Base-by-base conservation (phyloP, 2,797 vertebrate genomes). In the Pyrocephalus nanus region DNA sequence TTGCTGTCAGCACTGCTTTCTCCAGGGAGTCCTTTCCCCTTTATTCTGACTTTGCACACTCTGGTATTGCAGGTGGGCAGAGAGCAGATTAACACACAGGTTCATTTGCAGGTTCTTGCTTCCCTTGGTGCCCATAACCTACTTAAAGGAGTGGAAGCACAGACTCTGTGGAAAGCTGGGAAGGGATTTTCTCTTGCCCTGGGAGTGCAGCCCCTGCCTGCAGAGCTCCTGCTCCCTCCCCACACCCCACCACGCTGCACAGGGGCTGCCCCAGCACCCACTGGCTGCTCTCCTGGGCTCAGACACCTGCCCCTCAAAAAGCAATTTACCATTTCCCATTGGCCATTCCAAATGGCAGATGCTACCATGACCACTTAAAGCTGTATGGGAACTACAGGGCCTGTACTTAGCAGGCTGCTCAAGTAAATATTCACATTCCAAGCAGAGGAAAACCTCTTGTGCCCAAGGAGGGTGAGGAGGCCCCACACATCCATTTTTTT, bases 281-380 rank as follows among this genome's bases (percentile, higher is more conserved):
- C 30, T 23, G 16, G 11, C 14, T 8, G 27, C 60, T 45, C 27
- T 34, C 21, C 61, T 40, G 58, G 45, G 25, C 29, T 14, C 1
- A 0, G 40, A 26, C 15, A 27, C 34, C 17, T n/a, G 32, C 53
- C 36, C 29, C 27, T 11, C n/a, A n/a, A 43, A n/a, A 50, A 32
- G 9, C 36, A 20, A 17, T 1, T 4, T 22, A 25, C 29, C 3
- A 0, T 30, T 61, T 30, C 42, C 21, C 0, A 1, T 16, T 9
- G 38, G 17, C 19, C 12, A 11, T 25, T 22, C 26, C 23, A 8
- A 27, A 30, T 5, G 3, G 15, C 2, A 0, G 4, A 5, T 27
- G 9, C 38, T 26, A 23, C 14, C 9, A 0, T 16, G 17, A 1
- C 11, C 10, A 0, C 40, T 34, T 20, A 8, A 0, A 2, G 38